Evolutionary conservation across 2,113 vertebrate species (phyloP), one percentile per base, ranked within the genome.

Genomic region (Limnothrissa miodon): DNA sequence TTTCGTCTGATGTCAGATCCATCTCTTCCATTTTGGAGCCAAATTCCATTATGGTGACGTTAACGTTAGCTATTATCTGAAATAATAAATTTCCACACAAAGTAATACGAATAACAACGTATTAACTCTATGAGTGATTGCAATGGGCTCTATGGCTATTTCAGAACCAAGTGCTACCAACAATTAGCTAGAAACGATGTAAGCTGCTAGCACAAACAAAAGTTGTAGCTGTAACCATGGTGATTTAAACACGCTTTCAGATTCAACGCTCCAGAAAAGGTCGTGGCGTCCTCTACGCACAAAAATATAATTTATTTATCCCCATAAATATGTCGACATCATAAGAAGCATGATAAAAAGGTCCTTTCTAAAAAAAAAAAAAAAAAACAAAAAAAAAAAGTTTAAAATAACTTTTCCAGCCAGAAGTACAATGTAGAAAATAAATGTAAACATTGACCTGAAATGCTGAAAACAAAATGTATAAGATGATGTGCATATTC

Each of bases 1-100:
- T 88, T 87, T 99, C 98, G 0, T 98, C 97, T 21, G 83, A 82
- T 15, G 93, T 96, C 83, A 98, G 87, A 8, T 96, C 92, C 17
- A 98, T 88, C 1, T 97, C 95, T 21, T 95, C 93, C 3, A 95
- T 90, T n/a, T 89, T 85, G 0, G 92, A 87, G 2, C 84, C 83
- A 0, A 66, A 0, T 9, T 89, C 91, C 93, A 95, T 94, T 15
- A 0, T 87, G 39, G 7, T 1, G 15, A 33, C 10, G 13, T 44
- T 78, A 36, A 44, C 19, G 15, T 2, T 78, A 46, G 21, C 13
- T 45, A 11, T 1, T 21, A n/a, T 81, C 45, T 25, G 8, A 8
- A 36, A 36, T 0, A 13, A 29, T 56, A 21, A 21, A 19, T 19
- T 36, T 17, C 13, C 11, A 33, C 25, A 36, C n/a, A n/a, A n/a